Evolutionary conservation across 2,888 invertebrate genomes (phyloP).

Genomic region (Cephus rjabovi): DNA sequence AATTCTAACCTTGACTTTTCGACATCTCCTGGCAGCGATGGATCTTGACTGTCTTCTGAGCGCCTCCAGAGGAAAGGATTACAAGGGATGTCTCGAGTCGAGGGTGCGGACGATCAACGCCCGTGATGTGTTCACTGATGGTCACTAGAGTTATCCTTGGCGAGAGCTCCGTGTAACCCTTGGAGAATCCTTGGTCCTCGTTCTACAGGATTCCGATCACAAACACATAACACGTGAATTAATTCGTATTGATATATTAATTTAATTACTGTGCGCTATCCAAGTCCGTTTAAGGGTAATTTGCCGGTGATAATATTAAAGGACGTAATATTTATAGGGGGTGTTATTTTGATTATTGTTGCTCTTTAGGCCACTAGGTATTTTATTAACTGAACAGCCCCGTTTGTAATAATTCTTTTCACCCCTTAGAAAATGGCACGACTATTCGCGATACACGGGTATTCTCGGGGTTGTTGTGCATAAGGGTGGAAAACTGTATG

Average conservation of each 20-base stretch:
- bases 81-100: constrained; percentile 62
- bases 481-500: background rate
- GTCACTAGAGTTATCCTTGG: constrained; percentile 60
- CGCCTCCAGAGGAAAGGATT: constrained; percentile 77
- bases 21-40: constrained; percentile 83
- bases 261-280: background rate
- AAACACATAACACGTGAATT: background rate
- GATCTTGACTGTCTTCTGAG: constrained; percentile 87
- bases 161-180: background rate
- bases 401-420: background rate
- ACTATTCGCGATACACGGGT: background rate
- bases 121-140: constrained; percentile 63
- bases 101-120: constrained; percentile 68
- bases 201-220: background rate
- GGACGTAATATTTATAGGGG: background rate
- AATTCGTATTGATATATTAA: background rate
- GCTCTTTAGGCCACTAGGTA: background rate
- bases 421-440: background rate
- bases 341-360: background rate
- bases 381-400: background rate
- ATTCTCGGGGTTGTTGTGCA: constrained; percentile 1
- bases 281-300: background rate
- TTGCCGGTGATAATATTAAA: background rate
- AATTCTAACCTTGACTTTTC: constrained; percentile 82
- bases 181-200: background rate